Evolutionary conservation across 2,888 invertebrate species (phyloP).

Genomic region (Drosophila incognita): DNA sequence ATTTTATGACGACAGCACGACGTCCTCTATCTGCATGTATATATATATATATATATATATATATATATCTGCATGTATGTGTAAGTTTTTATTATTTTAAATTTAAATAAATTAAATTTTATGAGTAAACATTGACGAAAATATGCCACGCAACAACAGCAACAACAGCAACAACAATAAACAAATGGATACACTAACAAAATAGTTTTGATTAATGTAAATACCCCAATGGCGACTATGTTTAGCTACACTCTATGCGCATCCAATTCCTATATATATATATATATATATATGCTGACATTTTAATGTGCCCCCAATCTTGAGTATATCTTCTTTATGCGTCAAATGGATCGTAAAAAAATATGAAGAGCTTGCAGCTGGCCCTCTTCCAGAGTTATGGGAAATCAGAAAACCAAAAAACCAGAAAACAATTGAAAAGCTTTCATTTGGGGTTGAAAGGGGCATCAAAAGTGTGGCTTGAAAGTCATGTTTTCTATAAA

Average conservation of each 20-base stretch:
- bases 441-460: conserved; percentile 49
- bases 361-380: conserved; percentile 32
- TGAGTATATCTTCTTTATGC: conserved; percentile 19
- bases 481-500: conserved; percentile 44
- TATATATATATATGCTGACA: background rate
- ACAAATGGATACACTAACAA: conserved; percentile 57
- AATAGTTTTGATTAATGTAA: conserved; percentile 76
- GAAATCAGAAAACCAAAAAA: background rate
- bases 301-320: conserved; percentile 7
- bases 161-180: conserved; percentile 23
- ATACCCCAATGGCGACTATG: conserved; percentile 39
- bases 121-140: conserved; percentile 75
- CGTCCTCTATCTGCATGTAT: too few species aligned
- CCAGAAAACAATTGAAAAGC: conserved; percentile 17
- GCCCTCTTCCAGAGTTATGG: conserved; percentile 25
- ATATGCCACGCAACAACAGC: conserved; percentile 66
- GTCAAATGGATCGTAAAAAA: conserved; percentile 54
- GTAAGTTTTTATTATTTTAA: conserved; percentile 62
- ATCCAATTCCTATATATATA: conserved; percentile 16
- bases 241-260: conserved; percentile 40
- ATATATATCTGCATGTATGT: too few species aligned
- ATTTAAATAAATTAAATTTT: conserved; percentile 81
- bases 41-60: too few species aligned
- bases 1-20: conserved; percentile 40
- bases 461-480: conserved; percentile 21